phyloP scores from a whole-genome alignment of 2,888 invertebrate species.

The Dynastes grantii region DNA sequence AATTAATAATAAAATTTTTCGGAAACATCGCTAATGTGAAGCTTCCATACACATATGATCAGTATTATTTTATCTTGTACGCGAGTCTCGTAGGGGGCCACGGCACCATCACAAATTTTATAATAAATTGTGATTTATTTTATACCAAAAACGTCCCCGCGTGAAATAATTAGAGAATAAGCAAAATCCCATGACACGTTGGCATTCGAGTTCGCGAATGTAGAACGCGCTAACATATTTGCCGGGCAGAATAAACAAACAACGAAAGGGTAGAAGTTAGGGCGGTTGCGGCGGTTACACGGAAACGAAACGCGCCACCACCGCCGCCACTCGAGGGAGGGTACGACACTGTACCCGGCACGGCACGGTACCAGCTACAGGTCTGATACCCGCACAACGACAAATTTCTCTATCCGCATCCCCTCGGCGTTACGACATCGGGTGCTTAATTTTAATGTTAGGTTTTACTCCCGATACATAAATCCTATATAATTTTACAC shows the following conservation, averaged over 20 bases:
- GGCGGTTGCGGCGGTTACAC: constrained; percentile 48
- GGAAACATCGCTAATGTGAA: constrained; percentile 10
- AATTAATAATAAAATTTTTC: constrained; percentile 29
- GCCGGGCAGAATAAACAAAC: constrained; percentile 49
- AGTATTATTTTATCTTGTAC: constrained; percentile 16
- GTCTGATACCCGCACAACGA: constrained; percentile 58
- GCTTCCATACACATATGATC: constrained; percentile 20
- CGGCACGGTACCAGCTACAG: constrained; percentile 60
- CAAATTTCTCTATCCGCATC: constrained; percentile 57
- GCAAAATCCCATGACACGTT: constrained; percentile 47
- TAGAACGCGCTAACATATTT: constrained; percentile 47
- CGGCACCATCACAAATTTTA: constrained; percentile 25
- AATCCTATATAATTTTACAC: constrained; percentile 49
- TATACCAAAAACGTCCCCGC: constrained; percentile 42
- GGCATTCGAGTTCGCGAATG: constrained; percentile 40
- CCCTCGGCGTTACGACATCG: constrained; percentile 48
- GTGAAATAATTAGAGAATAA: constrained; percentile 48
- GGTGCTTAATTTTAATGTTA: constrained; percentile 50
- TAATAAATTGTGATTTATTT: constrained; percentile 47
- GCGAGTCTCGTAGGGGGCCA: constrained; percentile 21
- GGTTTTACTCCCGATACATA: constrained; percentile 48
- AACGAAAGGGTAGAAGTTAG: constrained; percentile 50
- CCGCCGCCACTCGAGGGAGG: constrained; percentile 52
- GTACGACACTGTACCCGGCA: constrained; percentile 60
- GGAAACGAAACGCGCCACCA: constrained; percentile 23